These are phyloP conservation scores for Tyrannus savana DNA, from an alignment of 2,113 vertebrate genomes.

Conservation along the genomic window DNA sequence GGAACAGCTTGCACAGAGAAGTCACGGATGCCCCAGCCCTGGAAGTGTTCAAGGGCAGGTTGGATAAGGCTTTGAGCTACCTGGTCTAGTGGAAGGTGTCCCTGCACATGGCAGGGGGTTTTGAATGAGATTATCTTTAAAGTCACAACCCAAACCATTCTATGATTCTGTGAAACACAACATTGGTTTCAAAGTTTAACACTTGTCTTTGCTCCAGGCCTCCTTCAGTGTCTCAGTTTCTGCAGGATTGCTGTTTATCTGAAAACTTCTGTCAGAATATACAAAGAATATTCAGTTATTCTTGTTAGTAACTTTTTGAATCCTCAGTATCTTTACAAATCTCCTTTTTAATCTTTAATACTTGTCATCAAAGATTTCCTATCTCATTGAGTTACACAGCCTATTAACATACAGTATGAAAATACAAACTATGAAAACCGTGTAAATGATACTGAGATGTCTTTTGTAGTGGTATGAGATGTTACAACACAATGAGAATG, in stretches of 20 bases:
- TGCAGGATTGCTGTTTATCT: background rate
- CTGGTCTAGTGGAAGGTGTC: background rate
- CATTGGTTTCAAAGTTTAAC: background rate
- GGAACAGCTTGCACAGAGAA: background rate
- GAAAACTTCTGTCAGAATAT: background rate
- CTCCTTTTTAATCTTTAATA: background rate
- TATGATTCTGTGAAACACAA: background rate
- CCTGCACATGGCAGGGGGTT: background rate
- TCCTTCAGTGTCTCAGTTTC: background rate
- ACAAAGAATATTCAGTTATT: background rate
- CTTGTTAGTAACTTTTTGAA: background rate
- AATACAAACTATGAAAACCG: background rate
- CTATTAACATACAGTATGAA: background rate
- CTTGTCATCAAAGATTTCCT: background rate
- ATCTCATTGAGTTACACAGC: accelerated
- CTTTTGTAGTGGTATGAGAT: background rate
- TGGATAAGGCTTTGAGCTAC: background rate
- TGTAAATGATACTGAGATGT: background rate
- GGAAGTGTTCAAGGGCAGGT: background rate
- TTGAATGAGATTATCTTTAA: background rate
- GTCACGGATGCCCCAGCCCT: background rate
- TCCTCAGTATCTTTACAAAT: background rate
- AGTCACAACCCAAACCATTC: background rate
- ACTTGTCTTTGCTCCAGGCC: background rate
- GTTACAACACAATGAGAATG: background rate